Evolutionary conservation across 2,113 vertebrate species (phyloP).

Genomic region (Ploceus nigricollis): DNA sequence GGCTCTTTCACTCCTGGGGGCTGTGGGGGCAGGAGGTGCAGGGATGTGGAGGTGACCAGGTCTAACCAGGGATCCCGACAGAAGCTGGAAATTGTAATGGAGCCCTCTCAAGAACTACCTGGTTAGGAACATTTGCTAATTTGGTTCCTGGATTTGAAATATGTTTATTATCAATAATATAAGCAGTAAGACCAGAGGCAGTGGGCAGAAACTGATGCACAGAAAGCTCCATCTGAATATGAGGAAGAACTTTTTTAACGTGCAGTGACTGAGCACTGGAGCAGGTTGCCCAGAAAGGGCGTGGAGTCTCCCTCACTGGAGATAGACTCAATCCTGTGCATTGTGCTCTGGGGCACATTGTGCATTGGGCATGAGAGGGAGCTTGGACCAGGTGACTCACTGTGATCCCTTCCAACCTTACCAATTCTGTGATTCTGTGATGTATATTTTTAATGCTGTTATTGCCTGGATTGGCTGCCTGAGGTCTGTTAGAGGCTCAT

Average conservation of each 20-base stretch:
- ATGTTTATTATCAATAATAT: neutral
- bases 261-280: neutral
- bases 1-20: fast-evolving
- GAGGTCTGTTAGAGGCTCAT: neutral
- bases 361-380: neutral
- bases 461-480: neutral
- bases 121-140: neutral
- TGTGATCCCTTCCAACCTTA: neutral
- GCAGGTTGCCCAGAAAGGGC: neutral
- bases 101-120: neutral
- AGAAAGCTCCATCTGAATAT: neutral
- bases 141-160: neutral
- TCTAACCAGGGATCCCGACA: neutral
- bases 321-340: neutral
- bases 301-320: neutral
- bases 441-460: neutral
- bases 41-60: neutral
- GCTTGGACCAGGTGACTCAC: neutral
- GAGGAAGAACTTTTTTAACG: neutral
- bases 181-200: neutral
- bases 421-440: neutral
- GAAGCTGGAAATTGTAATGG: neutral
- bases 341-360: neutral
- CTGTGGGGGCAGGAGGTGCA: neutral
- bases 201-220: neutral